These are phyloP conservation scores for Pygmarrhopalites habei DNA, from an alignment of 1,140 invertebrate genomes.

Conservation along the genomic window DNA sequence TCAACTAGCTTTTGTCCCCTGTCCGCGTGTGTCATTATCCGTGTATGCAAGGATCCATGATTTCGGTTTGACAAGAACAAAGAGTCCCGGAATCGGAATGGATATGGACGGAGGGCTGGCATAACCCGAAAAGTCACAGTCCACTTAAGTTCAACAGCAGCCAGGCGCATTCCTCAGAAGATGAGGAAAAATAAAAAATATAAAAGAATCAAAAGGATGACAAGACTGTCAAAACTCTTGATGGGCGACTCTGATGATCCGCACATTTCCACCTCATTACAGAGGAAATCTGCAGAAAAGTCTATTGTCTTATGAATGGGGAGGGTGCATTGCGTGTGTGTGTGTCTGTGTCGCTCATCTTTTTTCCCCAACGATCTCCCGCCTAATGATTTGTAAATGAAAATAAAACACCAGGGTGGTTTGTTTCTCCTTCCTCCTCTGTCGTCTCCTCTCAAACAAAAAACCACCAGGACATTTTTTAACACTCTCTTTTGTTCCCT, in stretches of 20 bases:
- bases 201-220: too few relatives aligned
- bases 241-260: too few relatives aligned
- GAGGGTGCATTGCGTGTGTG: too few relatives aligned
- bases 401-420: background rate
- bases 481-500: conserved; percentile 6
- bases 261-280: conserved; percentile 31
- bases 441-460: conserved; percentile 6
- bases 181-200: too few relatives aligned
- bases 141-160: conserved; percentile 3
- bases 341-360: background rate
- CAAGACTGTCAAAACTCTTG: too few relatives aligned
- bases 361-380: background rate
- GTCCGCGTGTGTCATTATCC: too few relatives aligned
- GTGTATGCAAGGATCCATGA: too few relatives aligned
- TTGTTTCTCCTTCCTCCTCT: conserved; percentile 9
- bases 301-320: too few relatives aligned
- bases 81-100: too few relatives aligned
- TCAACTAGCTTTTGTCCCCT: too few relatives aligned
- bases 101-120: too few relatives aligned
- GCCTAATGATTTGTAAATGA: conserved; percentile 31
- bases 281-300: conserved; percentile 18
- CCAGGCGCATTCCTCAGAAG: background rate
- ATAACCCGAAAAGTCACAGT: conserved; percentile 13
- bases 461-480: conserved; percentile 13
- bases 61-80: too few relatives aligned